Conservation (phyloP, 2,113 vertebrate species). For the Fregata magnificens region DNA sequence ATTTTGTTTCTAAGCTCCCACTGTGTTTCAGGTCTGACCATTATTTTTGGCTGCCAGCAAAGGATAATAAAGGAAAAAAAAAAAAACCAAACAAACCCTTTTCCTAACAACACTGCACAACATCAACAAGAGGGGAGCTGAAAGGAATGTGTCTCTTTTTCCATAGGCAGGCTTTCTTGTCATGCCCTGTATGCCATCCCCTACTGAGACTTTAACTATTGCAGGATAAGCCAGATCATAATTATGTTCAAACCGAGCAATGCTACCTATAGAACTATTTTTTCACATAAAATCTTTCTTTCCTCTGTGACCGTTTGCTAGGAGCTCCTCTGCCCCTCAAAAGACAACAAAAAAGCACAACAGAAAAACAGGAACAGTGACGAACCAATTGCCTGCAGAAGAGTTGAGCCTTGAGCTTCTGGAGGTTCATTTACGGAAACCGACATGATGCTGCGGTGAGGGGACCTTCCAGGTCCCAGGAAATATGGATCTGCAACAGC, state of each 20-base stretch:
- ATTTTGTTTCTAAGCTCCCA: background rate
- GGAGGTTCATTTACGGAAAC: background rate
- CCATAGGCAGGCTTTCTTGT: background rate
- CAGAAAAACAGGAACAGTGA: background rate
- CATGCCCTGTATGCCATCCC: background rate
- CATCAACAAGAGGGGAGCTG: background rate
- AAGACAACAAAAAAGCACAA: background rate
- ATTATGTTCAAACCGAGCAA: background rate
- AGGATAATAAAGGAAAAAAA: background rate
- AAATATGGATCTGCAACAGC: background rate
- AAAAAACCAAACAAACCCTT: background rate
- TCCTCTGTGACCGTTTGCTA: background rate
- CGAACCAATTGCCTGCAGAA: rapidly evolving
- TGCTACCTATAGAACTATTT: background rate
- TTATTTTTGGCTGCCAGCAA: background rate
- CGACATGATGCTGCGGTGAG: rapidly evolving
- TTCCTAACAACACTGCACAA: background rate
- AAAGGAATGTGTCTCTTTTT: background rate
- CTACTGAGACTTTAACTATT: background rate
- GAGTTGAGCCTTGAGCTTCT: background rate
- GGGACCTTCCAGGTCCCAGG: background rate
- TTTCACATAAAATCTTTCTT: background rate
- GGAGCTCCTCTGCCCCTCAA: background rate
- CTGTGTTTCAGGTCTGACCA: background rate
- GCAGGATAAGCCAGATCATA: background rate